These are phyloP conservation scores for Myathropa florea DNA, from an alignment of 2,888 invertebrate species.

Conservation along the genomic window DNA sequence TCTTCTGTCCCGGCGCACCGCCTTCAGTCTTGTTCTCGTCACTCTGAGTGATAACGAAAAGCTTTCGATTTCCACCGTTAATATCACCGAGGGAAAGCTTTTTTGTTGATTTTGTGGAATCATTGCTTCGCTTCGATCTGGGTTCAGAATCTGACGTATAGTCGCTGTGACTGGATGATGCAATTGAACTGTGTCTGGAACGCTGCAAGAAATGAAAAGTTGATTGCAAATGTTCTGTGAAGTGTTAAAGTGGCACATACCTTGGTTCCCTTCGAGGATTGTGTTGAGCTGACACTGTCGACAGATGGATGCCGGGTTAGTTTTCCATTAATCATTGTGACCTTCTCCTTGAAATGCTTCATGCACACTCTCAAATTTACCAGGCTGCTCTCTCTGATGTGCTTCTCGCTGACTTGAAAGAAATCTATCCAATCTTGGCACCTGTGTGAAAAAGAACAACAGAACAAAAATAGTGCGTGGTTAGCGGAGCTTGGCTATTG, in stretches of 20 bases:
- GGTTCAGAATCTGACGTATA: constrained; percentile 59
- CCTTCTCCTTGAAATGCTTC: constrained; percentile 76
- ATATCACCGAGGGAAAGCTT: constrained; percentile 52
- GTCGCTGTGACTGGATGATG: constrained; percentile 63
- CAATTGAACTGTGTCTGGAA: constrained; percentile 54
- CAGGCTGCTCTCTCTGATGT: constrained; percentile 62
- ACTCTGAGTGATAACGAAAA: constrained; percentile 78
- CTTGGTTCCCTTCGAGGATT: constrained; percentile 52
- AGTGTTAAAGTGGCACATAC: not conserved
- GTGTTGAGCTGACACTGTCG: constrained; percentile 50
- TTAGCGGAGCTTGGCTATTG: not conserved
- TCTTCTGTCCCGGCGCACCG: constrained; percentile 73
- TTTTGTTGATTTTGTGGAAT: constrained; percentile 23
- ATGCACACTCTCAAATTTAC: constrained; percentile 76
- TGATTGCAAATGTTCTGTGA: not conserved
- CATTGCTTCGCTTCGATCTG: constrained; percentile 44
- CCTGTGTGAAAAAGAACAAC: constrained; percentile 67
- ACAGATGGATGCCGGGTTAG: constrained; percentile 50
- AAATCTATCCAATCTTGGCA: constrained; percentile 76
- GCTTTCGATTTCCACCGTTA: constrained; percentile 74
- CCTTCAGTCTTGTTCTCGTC: constrained; percentile 69
- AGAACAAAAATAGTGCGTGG: not conserved
- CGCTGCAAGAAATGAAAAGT: constrained; percentile 22
- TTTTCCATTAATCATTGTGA: constrained; percentile 69
- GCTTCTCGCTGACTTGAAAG: constrained; percentile 74